Evolutionary conservation across 2,113 vertebrate genomes (phyloP).

Genomic region (Abramis brama): DNA sequence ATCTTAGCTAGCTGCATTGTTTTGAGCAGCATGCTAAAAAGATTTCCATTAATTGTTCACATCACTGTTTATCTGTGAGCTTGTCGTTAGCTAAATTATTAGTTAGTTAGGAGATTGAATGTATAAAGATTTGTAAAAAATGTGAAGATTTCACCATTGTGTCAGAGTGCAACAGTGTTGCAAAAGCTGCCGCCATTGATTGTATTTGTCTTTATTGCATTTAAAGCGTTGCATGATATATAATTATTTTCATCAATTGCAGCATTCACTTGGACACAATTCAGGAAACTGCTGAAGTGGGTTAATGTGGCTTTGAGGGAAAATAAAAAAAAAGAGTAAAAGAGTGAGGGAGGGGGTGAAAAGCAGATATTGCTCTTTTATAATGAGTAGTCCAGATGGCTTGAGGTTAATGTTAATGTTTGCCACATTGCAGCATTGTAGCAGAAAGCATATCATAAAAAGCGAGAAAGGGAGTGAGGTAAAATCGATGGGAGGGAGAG

Average conservation of each 20-base stretch:
- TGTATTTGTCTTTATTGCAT: neutral
- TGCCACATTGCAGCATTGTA: constrained; percentile 65
- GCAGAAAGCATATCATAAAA: constrained; percentile 54
- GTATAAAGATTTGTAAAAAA: neutral
- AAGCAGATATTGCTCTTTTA: constrained; percentile 52
- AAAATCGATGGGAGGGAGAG: constrained; percentile 34
- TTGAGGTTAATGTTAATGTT: constrained; percentile 63
- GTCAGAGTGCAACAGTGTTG: neutral
- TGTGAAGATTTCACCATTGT: neutral
- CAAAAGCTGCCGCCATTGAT: neutral
- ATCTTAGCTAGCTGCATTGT: neutral
- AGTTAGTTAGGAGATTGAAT: neutral
- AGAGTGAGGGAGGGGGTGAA: constrained; percentile 30
- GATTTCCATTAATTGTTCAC: neutral
- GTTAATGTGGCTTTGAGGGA: constrained; percentile 53
- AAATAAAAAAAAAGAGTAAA: constrained; percentile 26
- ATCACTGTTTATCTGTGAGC: neutral
- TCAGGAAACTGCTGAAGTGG: constrained; percentile 61
- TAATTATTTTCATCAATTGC: constrained; percentile 53
- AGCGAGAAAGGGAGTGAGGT: constrained; percentile 39
- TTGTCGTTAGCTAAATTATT: neutral
- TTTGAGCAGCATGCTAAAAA: neutral
- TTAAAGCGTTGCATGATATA: neutral
- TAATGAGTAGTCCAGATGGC: constrained; percentile 61
- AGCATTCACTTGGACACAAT: constrained; percentile 47